Evolutionary conservation across 1,140 invertebrate species (phyloP).

Genomic region (Zelostemma sp.): DNA sequence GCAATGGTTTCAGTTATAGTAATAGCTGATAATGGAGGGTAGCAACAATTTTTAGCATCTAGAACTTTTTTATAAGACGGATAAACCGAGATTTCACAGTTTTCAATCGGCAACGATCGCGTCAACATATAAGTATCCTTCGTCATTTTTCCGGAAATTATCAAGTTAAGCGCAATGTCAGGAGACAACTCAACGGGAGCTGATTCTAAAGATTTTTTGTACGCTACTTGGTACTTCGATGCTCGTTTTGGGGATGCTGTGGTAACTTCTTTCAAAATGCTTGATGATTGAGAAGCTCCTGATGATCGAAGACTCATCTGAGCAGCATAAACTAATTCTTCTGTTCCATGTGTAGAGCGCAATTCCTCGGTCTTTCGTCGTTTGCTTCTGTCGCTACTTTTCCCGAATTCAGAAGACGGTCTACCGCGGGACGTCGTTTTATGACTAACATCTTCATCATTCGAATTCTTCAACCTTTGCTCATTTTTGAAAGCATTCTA

Average conservation of each 20-base stretch:
- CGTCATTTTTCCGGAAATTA: no score
- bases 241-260: conserved; percentile 3
- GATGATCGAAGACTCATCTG: conserved; percentile 28
- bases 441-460: no score
- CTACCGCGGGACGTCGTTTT: conserved; percentile 16
- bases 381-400: conserved; percentile 43
- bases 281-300: conserved; percentile 24
- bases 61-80: conserved; percentile 29
- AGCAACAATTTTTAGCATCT: conserved; percentile 41
- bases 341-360: conserved; percentile 18
- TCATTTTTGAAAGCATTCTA: no score
- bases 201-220: conserved; percentile 1
- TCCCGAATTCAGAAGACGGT: conserved; percentile 28
- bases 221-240: background rate
- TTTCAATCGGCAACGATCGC: background rate
- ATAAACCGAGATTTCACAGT: conserved; percentile 11
- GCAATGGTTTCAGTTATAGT: conserved; percentile 47
- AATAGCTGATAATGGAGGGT: conserved; percentile 48
- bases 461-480: no score
- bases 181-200: background rate
- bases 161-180: conserved; percentile 4
- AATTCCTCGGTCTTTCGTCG: conserved; percentile 49
- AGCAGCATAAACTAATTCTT: conserved; percentile 39
- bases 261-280: conserved; percentile 7
- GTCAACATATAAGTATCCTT: background rate